These are phyloP conservation scores for Cottus gobio DNA, from an alignment of 2,113 vertebrate species.

Conservation along the genomic window DNA sequence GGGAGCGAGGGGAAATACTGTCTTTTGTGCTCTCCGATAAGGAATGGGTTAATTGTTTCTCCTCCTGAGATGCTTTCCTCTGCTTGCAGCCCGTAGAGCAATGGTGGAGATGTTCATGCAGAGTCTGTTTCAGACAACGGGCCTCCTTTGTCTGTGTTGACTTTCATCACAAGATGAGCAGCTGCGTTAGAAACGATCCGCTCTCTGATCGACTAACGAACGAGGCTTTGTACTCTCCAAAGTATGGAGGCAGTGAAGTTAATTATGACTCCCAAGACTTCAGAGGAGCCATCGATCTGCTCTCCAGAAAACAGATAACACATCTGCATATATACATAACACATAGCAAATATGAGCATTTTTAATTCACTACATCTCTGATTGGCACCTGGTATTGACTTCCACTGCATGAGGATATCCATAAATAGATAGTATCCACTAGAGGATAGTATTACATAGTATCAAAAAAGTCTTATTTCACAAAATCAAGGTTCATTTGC, in stretches of 20 bases:
- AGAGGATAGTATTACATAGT: neutral
- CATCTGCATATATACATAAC: neutral
- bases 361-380: neutral
- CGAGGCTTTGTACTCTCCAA: neutral
- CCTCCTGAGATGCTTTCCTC: neutral
- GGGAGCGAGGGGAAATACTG: neutral
- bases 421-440: neutral
- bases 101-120: neutral
- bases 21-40: neutral
- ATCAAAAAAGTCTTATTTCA: neutral
- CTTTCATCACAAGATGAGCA: neutral
- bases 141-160: neutral
- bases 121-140: neutral
- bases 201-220: neutral
- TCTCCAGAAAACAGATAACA: neutral
- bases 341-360: neutral
- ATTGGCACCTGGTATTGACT: neutral
- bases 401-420: neutral
- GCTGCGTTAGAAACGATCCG: neutral
- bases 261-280: neutral
- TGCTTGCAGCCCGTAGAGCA: neutral
- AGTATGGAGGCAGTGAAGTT: neutral
- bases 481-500: neutral
- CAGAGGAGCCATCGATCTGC: neutral
- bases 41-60: neutral